Evolutionary conservation across 1,140 invertebrate genomes (phyloP).

Genomic region (Drosophila serrata): DNA sequence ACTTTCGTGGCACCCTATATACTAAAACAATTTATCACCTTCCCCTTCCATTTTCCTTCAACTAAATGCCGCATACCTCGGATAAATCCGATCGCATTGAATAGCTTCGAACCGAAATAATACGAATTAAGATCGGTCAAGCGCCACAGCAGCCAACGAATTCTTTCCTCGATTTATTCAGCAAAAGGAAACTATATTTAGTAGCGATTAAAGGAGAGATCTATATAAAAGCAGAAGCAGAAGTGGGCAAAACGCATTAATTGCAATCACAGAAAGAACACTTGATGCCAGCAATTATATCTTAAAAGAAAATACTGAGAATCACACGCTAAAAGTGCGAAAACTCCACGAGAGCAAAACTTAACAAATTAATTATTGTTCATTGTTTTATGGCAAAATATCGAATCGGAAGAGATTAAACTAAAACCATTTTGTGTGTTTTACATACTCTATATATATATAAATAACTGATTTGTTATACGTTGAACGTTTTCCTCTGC

Average conservation of each 20-base stretch:
- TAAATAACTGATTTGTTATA: slow-evolving; percentile 64
- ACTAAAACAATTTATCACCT: neutral
- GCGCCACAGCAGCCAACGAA: slow-evolving; percentile 18
- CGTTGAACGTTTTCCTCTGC: slow-evolving; percentile 49
- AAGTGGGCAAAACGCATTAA: slow-evolving; percentile 38
- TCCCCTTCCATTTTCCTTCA: slow-evolving; percentile 1
- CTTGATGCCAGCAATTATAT: slow-evolving; percentile 68
- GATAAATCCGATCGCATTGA: slow-evolving; percentile 15
- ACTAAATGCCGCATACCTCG: slow-evolving; percentile 63
- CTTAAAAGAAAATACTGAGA: slow-evolving; percentile 36
- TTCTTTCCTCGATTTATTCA: slow-evolving; percentile 23
- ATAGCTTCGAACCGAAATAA: slow-evolving; percentile 22
- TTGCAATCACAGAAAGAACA: slow-evolving; percentile 59
- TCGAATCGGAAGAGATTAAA: slow-evolving; percentile 22
- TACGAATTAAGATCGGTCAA: slow-evolving; percentile 29
- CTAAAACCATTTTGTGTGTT: slow-evolving; percentile 44
- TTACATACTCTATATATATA: slow-evolving; percentile 11
- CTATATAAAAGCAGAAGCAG: slow-evolving; percentile 65
- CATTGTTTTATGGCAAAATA: slow-evolving; percentile 41
- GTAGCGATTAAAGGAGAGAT: slow-evolving; percentile 22
- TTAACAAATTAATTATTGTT: slow-evolving; percentile 47
- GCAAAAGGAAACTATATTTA: slow-evolving; percentile 57
- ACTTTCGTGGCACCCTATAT: neutral
- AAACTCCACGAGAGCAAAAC: slow-evolving; percentile 18
- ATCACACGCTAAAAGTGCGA: slow-evolving; percentile 52